Evolutionary conservation across 2,888 invertebrate genomes (phyloP).

Genomic region (Drosophila mayaguana): DNA sequence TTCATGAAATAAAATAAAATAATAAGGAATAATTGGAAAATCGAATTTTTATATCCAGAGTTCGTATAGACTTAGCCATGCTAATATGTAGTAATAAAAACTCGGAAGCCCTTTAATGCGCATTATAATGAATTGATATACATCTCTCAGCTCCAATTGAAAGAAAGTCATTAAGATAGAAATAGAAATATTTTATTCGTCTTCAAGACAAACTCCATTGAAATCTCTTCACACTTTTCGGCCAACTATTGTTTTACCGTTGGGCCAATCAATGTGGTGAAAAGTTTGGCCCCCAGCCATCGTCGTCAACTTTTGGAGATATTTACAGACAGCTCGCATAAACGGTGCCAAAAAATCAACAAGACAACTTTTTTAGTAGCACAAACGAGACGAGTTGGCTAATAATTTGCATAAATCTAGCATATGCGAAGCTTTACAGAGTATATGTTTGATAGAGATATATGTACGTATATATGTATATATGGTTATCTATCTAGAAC

Average conservation of each 20-base stretch:
- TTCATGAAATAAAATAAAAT: not conserved
- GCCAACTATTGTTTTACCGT: conserved; percentile 56
- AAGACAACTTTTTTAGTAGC: conserved; percentile 36
- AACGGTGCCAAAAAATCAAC: conserved; percentile 55
- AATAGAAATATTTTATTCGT: not conserved
- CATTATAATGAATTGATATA: not conserved
- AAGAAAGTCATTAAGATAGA: not conserved
- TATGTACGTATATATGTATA: not conserved
- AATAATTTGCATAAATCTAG: conserved; percentile 50
- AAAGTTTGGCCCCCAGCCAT: conserved; percentile 50
- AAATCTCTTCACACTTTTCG: conserved; percentile 13
- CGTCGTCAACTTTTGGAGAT: conserved; percentile 26
- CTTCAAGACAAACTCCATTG: not conserved
- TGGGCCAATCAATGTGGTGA: conserved; percentile 50
- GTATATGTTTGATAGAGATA: not conserved
- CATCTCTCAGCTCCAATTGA: not conserved
- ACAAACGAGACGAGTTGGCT: conserved; percentile 31
- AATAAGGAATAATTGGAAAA: not conserved
- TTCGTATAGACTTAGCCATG: not conserved
- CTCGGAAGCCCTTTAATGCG: not conserved
- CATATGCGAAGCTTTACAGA: not conserved
- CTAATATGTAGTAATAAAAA: not conserved
- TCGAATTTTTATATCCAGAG: not conserved
- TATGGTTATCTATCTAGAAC: not conserved
- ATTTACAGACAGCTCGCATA: conserved; percentile 35